phyloP scores from a whole-genome alignment of 2,113 vertebrate species.

The Callaeas wilsoni region DNA sequence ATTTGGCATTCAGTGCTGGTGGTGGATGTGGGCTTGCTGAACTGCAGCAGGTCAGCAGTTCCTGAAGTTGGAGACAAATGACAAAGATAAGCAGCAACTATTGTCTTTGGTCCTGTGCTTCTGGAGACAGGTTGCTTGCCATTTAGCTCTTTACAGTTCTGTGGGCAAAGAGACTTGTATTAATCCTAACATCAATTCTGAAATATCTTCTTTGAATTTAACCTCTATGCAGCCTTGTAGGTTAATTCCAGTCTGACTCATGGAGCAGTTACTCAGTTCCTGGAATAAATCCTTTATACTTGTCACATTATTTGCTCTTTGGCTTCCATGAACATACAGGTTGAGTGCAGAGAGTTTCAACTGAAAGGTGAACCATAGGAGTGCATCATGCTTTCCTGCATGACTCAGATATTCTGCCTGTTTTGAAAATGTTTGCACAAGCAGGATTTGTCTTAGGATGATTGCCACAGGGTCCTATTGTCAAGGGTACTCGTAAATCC shows the following conservation, averaged over 20 bases:
- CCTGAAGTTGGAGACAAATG: not conserved
- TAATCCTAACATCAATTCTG: not conserved
- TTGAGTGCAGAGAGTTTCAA: not conserved
- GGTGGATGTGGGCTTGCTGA: not conserved
- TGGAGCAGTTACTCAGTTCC: not conserved
- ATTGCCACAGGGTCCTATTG: not conserved
- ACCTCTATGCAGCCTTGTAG: not conserved
- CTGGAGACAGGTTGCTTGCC: not conserved
- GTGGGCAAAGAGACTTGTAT: not conserved
- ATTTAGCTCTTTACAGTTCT: not conserved
- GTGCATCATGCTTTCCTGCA: constrained; percentile 2
- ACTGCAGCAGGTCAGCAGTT: not conserved
- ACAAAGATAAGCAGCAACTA: not conserved
- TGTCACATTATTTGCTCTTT: not conserved
- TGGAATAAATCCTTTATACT: not conserved
- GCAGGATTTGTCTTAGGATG: constrained; percentile 19
- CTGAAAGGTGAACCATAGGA: not conserved
- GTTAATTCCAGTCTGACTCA: not conserved
- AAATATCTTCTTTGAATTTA: not conserved
- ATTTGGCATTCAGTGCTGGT: accelerated
- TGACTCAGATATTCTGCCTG: constrained; percentile 37
- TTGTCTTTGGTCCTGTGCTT: not conserved
- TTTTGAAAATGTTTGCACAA: constrained; percentile 30
- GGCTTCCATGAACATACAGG: not conserved
- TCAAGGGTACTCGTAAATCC: constrained; percentile 7